These are phyloP conservation scores for Xiphophorus birchmanni DNA, from an alignment of 2,797 vertebrate species.

Conservation along the genomic window DNA sequence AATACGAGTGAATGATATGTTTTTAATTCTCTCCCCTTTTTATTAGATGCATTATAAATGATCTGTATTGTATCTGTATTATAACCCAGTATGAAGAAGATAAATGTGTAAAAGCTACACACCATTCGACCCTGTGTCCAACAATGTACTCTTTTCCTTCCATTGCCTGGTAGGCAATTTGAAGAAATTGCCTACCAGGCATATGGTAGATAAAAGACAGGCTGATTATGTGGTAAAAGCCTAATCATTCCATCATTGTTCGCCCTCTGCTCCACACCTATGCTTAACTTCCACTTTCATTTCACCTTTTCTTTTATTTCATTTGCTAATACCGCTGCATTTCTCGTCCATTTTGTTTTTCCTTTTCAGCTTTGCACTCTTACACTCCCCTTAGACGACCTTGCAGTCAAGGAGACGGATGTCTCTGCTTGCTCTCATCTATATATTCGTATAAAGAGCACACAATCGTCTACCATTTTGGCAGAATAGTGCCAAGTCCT, in stretches of 20 bases:
- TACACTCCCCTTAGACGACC: slow-evolving; percentile 50
- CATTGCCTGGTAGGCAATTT: slow-evolving; percentile 24
- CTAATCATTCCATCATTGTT: slow-evolving; percentile 69
- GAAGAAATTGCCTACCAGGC: slow-evolving; percentile 6
- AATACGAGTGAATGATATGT: background rate
- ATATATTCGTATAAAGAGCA: background rate
- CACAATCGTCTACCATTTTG: slow-evolving; percentile 3
- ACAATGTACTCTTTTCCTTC: slow-evolving; percentile 23
- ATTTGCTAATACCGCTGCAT: slow-evolving; percentile 35
- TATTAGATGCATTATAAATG: slow-evolving; percentile 6
- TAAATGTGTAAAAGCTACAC: slow-evolving; percentile 23
- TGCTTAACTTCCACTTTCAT: slow-evolving; percentile 60
- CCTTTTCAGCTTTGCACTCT: slow-evolving; percentile 28
- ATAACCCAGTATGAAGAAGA: slow-evolving; percentile 13
- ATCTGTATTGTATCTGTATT: background rate
- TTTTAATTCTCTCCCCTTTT: background rate
- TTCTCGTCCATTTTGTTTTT: slow-evolving; percentile 42
- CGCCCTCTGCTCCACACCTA: slow-evolving; percentile 51
- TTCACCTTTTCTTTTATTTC: slow-evolving; percentile 55
- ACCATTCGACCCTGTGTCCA: slow-evolving; percentile 24
- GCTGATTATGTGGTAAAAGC: slow-evolving; percentile 57
- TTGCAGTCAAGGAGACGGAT: slow-evolving; percentile 62
- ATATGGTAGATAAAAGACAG: slow-evolving; percentile 37
- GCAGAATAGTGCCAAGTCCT: slow-evolving; percentile 23
- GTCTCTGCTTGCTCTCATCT: slow-evolving; percentile 35